Percentiles rank a stretch among this genome's conserved stretches.
These are phyloP conservation scores for Hycleus cichorii DNA, from an alignment of 1,140 invertebrate species.

Conservation along the genomic window DNA sequence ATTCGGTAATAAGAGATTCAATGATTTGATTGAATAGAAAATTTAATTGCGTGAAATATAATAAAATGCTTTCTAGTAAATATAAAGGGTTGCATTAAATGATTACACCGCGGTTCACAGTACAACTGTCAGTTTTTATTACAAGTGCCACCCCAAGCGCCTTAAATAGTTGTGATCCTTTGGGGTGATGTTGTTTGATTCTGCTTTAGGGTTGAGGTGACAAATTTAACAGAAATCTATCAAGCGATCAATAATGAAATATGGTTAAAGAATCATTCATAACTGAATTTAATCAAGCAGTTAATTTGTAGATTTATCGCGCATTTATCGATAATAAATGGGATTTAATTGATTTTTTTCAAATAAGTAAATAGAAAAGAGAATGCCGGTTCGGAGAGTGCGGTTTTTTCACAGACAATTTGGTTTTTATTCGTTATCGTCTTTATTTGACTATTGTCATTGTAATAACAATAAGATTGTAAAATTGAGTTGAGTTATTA, in stretches of 20 bases:
- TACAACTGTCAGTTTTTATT: slow-evolving; percentile 36
- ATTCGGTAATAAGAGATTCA: slow-evolving; percentile 24
- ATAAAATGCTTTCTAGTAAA: slow-evolving; percentile 23
- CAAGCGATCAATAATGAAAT: slow-evolving; percentile 1
- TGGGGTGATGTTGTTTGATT: slow-evolving; percentile 33
- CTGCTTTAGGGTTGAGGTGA: slow-evolving; percentile 32
- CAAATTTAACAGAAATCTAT: slow-evolving; percentile 31
- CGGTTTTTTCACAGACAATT: slow-evolving; percentile 9
- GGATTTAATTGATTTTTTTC: slow-evolving; percentile 4
- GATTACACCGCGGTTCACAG: slow-evolving; percentile 13
- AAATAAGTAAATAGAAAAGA: background rate
- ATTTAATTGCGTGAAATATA: slow-evolving; percentile 36
- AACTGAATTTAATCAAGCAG: slow-evolving; percentile 4
- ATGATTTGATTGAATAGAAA: slow-evolving; percentile 32
- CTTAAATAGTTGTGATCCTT: slow-evolving; percentile 23
- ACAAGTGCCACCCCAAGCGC: slow-evolving; percentile 32
- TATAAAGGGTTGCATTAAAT: slow-evolving; percentile 30
- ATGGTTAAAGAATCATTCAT: background rate
- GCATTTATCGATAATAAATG: slow-evolving; percentile 2
- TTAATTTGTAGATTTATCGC: slow-evolving; percentile 8
- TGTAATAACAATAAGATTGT: slow-evolving; percentile 28
- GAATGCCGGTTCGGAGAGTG: slow-evolving; percentile 1
- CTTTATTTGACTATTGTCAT: background rate
- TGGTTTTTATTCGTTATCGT: background rate
- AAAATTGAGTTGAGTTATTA: slow-evolving; percentile 26